Percentiles rank a stretch among this genome's conserved stretches.
phyloP scores from a whole-genome alignment of 2,888 invertebrate species.

The Minunthozetes semirufus region DNA sequence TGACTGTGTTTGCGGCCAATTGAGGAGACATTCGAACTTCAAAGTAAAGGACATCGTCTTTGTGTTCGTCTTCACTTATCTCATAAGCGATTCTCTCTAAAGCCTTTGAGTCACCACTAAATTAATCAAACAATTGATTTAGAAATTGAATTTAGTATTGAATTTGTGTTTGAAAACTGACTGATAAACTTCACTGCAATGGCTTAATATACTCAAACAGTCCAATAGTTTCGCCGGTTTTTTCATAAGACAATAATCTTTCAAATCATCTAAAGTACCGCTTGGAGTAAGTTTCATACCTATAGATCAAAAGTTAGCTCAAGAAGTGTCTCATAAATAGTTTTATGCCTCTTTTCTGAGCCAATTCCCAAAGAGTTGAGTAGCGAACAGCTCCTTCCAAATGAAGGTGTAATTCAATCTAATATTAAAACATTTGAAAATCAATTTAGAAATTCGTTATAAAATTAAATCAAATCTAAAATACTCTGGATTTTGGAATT shows the following conservation, averaged over 20 bases:
- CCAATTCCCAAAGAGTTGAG: conserved; percentile 53
- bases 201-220: not conserved
- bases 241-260: not conserved
- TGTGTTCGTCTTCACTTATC: conserved; percentile 54
- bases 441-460: not conserved
- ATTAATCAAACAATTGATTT: conserved; percentile 6
- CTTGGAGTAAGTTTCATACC: not conserved
- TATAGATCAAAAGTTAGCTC: not conserved
- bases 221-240: not conserved
- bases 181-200: not conserved
- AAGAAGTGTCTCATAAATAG: not conserved
- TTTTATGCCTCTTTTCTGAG: conserved; percentile 45
- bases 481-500: conserved; percentile 25
- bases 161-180: no score
- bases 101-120: conserved; percentile 52
- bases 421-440: conserved; percentile 16
- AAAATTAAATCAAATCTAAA: not conserved
- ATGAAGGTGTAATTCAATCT: conserved; percentile 56
- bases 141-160: no score
- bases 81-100: conserved; percentile 55
- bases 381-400: conserved; percentile 54
- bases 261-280: not conserved
- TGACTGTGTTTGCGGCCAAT: conserved; percentile 45
- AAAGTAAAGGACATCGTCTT: conserved; percentile 52
- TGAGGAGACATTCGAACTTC: conserved; percentile 55